A percentile compares a stretch with the other conserved stretches of the same genome.
Evolutionary conservation across 2,888 invertebrate genomes (phyloP).

Genomic region (Pseudeuparius sepicola): DNA sequence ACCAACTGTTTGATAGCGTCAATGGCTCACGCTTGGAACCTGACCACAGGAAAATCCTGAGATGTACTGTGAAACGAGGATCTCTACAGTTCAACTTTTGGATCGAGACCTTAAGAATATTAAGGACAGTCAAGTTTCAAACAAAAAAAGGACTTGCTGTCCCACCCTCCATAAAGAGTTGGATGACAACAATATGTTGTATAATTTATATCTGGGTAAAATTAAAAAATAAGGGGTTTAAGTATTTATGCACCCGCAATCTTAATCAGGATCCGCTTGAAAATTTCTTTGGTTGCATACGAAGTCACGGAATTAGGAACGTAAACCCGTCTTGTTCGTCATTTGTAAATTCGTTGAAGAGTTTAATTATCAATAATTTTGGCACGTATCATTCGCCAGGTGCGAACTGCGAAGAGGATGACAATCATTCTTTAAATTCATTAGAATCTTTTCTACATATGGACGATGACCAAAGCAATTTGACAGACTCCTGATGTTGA

Average conservation of each 20-base stretch:
- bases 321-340: neutral
- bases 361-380: slow-evolving; percentile 20
- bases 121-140: slow-evolving; percentile 10
- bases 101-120: slow-evolving; percentile 10
- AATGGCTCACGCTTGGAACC: slow-evolving; percentile 14
- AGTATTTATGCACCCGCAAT: too few species aligned
- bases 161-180: slow-evolving; percentile 14
- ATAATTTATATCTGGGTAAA: too few species aligned
- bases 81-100: slow-evolving; percentile 14
- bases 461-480: too few species aligned
- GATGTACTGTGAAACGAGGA: slow-evolving; percentile 14
- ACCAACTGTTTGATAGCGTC: slow-evolving; percentile 20
- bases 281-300: slow-evolving; percentile 6
- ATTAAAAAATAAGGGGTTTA: too few species aligned
- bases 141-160: slow-evolving; percentile 4
- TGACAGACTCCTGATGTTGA: too few species aligned
- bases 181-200: slow-evolving; percentile 16
- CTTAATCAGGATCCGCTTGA: too few species aligned
- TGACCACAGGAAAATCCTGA: slow-evolving; percentile 10
- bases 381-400: slow-evolving; percentile 17
- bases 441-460: too few species aligned
- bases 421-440: too few species aligned
- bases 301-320: neutral
- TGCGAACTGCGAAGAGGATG: slow-evolving; percentile 18
- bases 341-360: slow-evolving; percentile 18